Conservation (phyloP, 2,113 vertebrate genomes). For the Mobula birostris region DNA sequence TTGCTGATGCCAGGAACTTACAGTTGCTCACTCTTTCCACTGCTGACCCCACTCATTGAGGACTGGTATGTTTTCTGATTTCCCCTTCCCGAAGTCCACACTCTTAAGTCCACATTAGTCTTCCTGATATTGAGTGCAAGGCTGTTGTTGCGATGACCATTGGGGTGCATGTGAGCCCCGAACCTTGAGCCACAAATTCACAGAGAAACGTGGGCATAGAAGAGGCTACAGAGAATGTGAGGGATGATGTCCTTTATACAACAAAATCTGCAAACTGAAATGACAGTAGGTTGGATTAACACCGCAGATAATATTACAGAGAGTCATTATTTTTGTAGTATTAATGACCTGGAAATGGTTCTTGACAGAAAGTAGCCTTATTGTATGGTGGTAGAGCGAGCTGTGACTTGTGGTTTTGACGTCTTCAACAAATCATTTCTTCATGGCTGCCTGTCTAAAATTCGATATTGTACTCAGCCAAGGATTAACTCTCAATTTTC, state of each 20-base stretch:
- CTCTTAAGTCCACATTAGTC: too few relatives aligned
- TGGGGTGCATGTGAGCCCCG: background rate
- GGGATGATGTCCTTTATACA: background rate
- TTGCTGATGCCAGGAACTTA: too few relatives aligned
- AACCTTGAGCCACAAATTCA: background rate
- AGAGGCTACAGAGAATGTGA: background rate
- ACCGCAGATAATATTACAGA: background rate
- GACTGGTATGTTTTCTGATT: too few relatives aligned
- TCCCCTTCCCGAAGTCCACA: too few relatives aligned
- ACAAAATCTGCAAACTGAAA: background rate
- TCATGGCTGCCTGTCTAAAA: background rate
- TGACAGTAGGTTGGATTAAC: background rate
- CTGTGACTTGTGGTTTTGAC: background rate
- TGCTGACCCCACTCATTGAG: too few relatives aligned
- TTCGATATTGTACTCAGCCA: background rate
- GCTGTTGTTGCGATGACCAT: background rate
- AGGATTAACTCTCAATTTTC: background rate
- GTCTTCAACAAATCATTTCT: background rate
- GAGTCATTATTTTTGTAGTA: too few relatives aligned
- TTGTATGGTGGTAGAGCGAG: background rate
- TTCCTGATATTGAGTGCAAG: too few relatives aligned
- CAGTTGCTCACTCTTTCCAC: too few relatives aligned
- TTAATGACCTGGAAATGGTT: too few relatives aligned
- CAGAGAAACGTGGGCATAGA: background rate
- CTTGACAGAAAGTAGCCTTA: too few relatives aligned